phyloP scores from a whole-genome alignment of 2,797 vertebrate species.

The Pristis pectinata region DNA sequence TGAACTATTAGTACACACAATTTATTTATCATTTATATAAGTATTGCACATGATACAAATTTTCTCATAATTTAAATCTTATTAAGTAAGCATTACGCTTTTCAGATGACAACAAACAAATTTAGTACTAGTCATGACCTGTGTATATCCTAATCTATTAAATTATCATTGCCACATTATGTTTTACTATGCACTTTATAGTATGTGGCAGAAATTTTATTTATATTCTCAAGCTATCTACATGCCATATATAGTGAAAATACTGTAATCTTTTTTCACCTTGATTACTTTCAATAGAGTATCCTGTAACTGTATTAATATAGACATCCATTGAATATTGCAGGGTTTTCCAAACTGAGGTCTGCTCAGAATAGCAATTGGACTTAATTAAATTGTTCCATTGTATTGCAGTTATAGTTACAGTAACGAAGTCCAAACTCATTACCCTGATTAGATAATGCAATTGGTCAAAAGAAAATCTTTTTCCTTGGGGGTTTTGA shows the following conservation, averaged over 20 bases:
- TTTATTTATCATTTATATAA: not conserved
- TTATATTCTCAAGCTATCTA: not conserved
- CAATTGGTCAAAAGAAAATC: not conserved
- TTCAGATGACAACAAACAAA: not conserved
- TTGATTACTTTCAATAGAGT: not conserved
- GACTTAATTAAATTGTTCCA: not conserved
- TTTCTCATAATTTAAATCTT: too few species aligned
- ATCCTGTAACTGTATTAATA: not conserved
- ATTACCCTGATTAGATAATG: conserved; percentile 9
- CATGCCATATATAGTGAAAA: not conserved
- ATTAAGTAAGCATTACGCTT: not conserved
- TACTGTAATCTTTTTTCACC: not conserved
- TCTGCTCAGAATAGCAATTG: not conserved
- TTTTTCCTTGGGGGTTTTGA: conserved; percentile 21
- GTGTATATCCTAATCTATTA: not conserved
- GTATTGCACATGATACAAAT: not conserved
- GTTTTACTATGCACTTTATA: not conserved
- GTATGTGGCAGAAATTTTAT: not conserved
- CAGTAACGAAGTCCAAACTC: conserved; percentile 9
- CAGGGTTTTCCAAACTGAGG: not conserved
- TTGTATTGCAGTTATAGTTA: conserved; percentile 6
- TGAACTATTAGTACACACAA: not conserved
- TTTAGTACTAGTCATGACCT: not conserved
- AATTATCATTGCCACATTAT: not conserved
- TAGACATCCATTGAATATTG: not conserved